Conservation (phyloP, 2,113 vertebrate species). For the Axis porcinus region DNA sequence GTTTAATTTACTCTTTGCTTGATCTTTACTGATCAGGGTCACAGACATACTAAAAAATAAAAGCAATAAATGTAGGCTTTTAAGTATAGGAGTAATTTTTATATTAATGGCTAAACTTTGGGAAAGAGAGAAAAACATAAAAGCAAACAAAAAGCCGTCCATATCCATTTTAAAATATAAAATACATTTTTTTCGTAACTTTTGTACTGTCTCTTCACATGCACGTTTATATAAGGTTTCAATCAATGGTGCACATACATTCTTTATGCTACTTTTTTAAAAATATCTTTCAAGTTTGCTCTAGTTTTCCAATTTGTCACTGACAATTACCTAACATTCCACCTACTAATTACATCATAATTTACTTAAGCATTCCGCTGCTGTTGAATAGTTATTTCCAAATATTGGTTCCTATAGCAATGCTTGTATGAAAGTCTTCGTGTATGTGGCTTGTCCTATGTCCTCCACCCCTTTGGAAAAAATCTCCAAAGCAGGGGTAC, state of each 20-base stretch:
- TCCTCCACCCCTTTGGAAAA: neutral
- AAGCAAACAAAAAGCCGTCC: neutral
- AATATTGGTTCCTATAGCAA: neutral
- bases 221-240: neutral
- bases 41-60: neutral
- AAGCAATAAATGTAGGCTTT: neutral
- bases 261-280: neutral
- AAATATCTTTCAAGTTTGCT: neutral
- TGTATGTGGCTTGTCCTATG: neutral
- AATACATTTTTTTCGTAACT: neutral
- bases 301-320: conserved; percentile 5
- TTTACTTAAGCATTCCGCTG: neutral
- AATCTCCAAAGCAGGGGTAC: neutral
- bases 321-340: neutral
- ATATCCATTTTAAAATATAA: neutral
- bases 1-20: neutral
- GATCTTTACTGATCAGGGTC: conserved; percentile 2
- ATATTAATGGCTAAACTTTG: neutral
- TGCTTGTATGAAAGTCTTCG: neutral
- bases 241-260: neutral
- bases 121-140: neutral
- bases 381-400: neutral
- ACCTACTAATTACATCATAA: neutral
- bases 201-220: neutral
- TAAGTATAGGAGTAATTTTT: neutral